Conservation (phyloP, 2,113 vertebrate species). For the Tiliqua scincoides region DNA sequence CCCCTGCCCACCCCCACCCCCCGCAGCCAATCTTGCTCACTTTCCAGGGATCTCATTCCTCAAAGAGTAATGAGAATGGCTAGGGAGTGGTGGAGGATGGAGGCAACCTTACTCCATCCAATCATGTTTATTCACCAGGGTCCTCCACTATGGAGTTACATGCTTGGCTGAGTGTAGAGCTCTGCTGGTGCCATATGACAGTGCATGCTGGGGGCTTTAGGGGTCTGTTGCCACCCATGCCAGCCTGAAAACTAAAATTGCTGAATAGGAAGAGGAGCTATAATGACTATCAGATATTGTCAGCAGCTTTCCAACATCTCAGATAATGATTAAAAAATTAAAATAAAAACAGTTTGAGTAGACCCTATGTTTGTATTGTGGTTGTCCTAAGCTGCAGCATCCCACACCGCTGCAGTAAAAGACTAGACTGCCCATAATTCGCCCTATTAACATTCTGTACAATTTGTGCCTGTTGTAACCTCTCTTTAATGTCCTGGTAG, state of each 20-base stretch:
- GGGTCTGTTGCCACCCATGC: background rate
- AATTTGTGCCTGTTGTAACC: background rate
- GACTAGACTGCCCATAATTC: background rate
- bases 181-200: no score
- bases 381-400: background rate
- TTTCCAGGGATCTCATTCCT: no score
- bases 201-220: no score
- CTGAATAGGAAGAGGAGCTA: background rate
- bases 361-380: background rate
- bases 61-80: no score
- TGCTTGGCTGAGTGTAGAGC: no score
- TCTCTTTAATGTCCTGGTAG: background rate
- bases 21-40: no score
- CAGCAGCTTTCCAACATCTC: background rate
- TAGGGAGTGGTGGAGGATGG: no score
- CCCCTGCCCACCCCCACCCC: no score
- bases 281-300: background rate
- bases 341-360: background rate
- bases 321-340: background rate
- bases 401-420: background rate
- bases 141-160: no score
- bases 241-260: background rate
- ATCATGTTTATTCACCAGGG: no score
- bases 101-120: no score
- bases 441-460: background rate